Percentiles rank a stretch among this genome's conserved stretches.
Conservation (phyloP, 2,113 vertebrate genomes). For the Promerops cafer region DNA sequence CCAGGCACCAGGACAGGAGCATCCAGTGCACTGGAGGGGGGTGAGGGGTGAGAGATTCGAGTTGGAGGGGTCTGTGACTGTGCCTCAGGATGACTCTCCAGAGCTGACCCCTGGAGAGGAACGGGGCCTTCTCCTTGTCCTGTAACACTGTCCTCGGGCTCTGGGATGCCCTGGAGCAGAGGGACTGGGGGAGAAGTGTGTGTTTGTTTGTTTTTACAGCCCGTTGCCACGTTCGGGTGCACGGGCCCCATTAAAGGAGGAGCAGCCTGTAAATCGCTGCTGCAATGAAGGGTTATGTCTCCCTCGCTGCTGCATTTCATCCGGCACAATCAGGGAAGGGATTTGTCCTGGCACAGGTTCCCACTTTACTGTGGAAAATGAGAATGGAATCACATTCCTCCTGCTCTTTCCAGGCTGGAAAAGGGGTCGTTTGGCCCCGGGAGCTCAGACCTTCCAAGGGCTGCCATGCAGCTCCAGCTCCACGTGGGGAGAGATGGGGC, state of each 20-base stretch:
- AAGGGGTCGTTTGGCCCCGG: neutral
- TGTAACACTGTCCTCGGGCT: accelerated
- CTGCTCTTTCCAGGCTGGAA: neutral
- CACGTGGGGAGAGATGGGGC: neutral
- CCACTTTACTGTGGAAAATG: neutral
- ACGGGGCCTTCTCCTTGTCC: accelerated
- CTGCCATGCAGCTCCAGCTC: neutral
- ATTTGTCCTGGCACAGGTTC: neutral
- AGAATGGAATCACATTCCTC: neutral
- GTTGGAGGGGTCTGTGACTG: accelerated
- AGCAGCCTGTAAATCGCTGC: neutral
- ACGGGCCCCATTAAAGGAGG: neutral
- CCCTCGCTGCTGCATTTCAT: neutral
- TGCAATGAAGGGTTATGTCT: neutral
- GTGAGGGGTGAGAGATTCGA: accelerated
- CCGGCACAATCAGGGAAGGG: neutral
- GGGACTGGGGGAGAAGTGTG: neutral
- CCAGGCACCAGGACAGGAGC: accelerated
- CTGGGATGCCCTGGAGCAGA: neutral
- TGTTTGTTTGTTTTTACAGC: neutral
- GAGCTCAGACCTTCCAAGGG: neutral
- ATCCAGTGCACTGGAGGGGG: accelerated
- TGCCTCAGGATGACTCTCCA: accelerated
- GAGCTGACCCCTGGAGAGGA: neutral
- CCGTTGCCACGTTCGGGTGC: neutral